Evolutionary conservation across 2,113 vertebrate genomes (phyloP).

Genomic region (Azemiops feae): DNA sequence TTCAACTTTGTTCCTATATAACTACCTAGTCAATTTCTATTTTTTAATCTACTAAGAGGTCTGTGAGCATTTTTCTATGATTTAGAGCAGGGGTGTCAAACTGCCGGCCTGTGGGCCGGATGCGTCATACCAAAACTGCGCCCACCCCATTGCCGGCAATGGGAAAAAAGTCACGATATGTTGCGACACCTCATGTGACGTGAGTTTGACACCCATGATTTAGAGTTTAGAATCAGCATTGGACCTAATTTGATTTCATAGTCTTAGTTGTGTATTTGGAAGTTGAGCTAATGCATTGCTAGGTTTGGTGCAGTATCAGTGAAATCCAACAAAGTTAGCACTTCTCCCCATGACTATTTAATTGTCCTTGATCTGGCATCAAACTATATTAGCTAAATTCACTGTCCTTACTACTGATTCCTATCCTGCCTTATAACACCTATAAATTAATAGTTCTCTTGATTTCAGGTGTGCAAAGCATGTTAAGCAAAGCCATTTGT

Average conservation of each 20-base stretch:
- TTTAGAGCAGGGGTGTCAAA: not conserved
- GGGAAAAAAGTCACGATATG: no score
- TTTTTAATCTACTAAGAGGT: not conserved
- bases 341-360: not conserved
- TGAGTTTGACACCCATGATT: not conserved
- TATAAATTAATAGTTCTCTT: not conserved
- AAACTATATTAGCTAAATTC: not conserved
- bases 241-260: no score
- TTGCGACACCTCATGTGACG: no score
- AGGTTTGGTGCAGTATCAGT: not conserved
- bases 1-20: not conserved
- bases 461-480: not conserved
- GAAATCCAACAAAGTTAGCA: not conserved
- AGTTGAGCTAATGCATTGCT: not conserved
- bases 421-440: not conserved
- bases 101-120: rapidly evolving
- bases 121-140: no score
- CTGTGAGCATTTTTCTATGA: not conserved
- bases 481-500: not conserved
- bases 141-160: no score
- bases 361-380: not conserved
- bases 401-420: not conserved
- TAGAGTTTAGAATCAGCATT: not conserved
- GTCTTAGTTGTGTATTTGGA: not conserved
- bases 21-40: not conserved